Percentiles rank a stretch among this genome's conserved stretches.
Evolutionary conservation across 2,113 vertebrate species (phyloP).

Genomic region (Daphoenositta chrysoptera): DNA sequence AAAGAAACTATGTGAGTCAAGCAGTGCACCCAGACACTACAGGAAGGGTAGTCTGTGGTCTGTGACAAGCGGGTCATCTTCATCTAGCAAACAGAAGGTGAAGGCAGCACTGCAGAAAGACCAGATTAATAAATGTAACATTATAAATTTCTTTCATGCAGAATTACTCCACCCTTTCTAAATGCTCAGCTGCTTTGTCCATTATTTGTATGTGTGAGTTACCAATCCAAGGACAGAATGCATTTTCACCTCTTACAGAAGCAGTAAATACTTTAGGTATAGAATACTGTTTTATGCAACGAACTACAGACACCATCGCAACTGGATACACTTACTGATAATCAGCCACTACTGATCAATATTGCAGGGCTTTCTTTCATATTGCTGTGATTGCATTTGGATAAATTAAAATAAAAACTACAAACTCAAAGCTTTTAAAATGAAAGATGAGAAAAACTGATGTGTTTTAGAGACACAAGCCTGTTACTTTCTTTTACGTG

Average conservation of each 20-base stretch:
- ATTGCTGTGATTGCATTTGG: not conserved
- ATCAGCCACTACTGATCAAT: not conserved
- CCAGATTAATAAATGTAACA: not conserved
- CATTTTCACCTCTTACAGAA: not conserved
- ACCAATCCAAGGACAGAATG: not conserved
- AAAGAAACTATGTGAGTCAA: not conserved
- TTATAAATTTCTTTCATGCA: not conserved
- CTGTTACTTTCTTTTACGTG: not conserved
- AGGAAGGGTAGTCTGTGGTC: not conserved
- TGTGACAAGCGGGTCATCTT: not conserved
- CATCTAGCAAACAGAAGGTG: not conserved
- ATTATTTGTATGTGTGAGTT: not conserved
- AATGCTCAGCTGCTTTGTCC: not conserved
- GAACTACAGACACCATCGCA: not conserved
- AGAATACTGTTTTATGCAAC: not conserved
- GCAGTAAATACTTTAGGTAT: not conserved
- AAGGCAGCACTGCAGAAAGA: not conserved
- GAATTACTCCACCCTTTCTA: not conserved
- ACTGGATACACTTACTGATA: not conserved
- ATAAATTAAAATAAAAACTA: not conserved
- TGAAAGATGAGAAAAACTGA: not conserved
- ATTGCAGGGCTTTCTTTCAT: not conserved
- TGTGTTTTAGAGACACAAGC: not conserved
- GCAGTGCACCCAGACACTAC: not conserved
- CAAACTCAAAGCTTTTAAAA: not conserved